Conservation (phyloP, 2,113 vertebrate genomes). For the Clarias magur region DNA sequence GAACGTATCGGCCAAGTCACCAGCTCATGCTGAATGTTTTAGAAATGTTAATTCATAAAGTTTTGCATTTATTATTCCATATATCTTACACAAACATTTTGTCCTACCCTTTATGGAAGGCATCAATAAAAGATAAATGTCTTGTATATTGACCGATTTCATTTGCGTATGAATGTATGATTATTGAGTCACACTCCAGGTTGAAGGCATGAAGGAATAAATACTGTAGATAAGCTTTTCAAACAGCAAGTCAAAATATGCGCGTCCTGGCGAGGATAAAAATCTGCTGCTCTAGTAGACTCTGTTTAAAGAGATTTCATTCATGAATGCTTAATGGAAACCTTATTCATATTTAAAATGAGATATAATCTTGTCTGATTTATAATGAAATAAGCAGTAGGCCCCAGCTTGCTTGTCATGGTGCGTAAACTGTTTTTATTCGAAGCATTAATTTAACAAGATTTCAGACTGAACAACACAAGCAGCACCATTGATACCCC, state of each 20-base stretch:
- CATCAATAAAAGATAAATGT: neutral
- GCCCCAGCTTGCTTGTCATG: neutral
- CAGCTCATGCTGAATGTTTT: neutral
- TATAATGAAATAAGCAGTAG: neutral
- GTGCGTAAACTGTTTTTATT: neutral
- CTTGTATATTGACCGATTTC: neutral
- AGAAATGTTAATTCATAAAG: neutral
- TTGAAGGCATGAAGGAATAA: neutral
- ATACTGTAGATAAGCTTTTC: neutral
- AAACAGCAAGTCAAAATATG: neutral
- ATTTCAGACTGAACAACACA: neutral
- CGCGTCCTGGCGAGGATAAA: neutral
- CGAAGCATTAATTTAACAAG: neutral
- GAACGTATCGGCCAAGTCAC: neutral
- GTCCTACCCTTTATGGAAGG: neutral
- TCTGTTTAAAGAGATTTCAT: neutral
- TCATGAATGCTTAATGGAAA: neutral
- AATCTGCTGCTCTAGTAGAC: neutral
- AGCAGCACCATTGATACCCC: neutral
- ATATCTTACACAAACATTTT: neutral
- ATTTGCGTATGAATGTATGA: neutral
- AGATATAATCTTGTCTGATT: neutral
- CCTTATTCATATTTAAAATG: conserved; percentile 16
- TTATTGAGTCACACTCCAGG: neutral
- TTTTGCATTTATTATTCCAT: neutral